A percentile compares a stretch with the other conserved stretches of the same genome.
Evolutionary conservation across 2,888 invertebrate species (phyloP).

Genomic region (Chrysolina haemoptera): DNA sequence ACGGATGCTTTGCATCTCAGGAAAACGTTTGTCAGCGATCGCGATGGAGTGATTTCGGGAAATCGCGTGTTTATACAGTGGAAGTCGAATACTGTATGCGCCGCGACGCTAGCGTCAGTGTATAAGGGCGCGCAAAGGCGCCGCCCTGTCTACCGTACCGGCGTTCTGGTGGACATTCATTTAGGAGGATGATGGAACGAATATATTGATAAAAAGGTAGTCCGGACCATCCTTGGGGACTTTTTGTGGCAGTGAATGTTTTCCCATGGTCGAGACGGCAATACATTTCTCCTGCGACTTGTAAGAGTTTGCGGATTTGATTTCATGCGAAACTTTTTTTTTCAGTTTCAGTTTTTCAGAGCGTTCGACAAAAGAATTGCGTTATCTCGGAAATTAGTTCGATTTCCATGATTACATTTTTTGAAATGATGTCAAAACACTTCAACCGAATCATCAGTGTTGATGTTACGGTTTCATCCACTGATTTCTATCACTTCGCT

Average conservation of each 20-base stretch:
- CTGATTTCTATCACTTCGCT: too few species aligned
- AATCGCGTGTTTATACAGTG: constrained; percentile 69
- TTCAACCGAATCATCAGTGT: too few species aligned
- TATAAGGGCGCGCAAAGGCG: constrained; percentile 63
- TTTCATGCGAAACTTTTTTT: background rate
- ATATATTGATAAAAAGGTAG: constrained; percentile 21
- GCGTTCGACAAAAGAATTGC: too few species aligned
- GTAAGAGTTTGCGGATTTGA: background rate
- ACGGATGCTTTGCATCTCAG: background rate
- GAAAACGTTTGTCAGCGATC: background rate
- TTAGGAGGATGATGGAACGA: constrained; percentile 19
- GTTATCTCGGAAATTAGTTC: too few species aligned
- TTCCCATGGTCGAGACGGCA: background rate
- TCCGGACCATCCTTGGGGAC: constrained; percentile 17
- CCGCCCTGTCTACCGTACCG: constrained; percentile 61
- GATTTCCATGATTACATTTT: too few species aligned
- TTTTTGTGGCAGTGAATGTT: constrained; percentile 15
- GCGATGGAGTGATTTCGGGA: constrained; percentile 14
- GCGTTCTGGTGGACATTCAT: constrained; percentile 40
- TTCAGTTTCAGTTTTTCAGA: too few species aligned
- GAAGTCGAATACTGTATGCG: constrained; percentile 63
- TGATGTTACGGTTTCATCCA: too few species aligned
- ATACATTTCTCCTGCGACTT: background rate
- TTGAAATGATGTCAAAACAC: too few species aligned
- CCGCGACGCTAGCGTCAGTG: constrained; percentile 65